phyloP scores from a whole-genome alignment of 1,140 invertebrate species.

The Odontomachus brunneus region DNA sequence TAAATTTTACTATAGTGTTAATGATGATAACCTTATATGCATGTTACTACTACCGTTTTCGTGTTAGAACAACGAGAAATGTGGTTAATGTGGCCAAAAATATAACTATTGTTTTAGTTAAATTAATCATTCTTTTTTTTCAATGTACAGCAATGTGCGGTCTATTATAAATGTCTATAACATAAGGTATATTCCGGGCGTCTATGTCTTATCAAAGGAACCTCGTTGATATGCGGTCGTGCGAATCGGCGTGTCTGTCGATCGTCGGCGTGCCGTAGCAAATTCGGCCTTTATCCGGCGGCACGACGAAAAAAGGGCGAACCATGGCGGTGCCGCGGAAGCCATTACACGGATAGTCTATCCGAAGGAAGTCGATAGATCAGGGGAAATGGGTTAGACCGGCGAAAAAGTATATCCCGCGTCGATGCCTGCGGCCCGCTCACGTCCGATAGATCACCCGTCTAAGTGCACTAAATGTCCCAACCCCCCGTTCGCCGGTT shows the following conservation, averaged over 20 bases:
- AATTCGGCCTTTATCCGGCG: constrained; percentile 21
- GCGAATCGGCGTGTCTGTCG: neutral
- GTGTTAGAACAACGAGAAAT: no score
- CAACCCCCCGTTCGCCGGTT: constrained; percentile 64
- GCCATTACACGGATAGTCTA: constrained; percentile 61
- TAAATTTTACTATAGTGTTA: no score
- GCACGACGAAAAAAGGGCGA: constrained; percentile 38
- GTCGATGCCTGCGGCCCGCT: constrained; percentile 60
- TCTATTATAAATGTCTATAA: no score
- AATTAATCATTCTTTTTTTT: no score
- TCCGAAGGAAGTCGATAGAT: constrained; percentile 73
- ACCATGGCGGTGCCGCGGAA: constrained; percentile 27
- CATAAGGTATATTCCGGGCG: no score
- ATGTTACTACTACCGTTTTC: no score
- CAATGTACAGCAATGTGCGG: no score
- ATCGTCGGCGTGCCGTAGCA: neutral
- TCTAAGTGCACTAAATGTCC: constrained; percentile 78
- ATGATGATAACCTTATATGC: no score
- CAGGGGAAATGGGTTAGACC: constrained; percentile 70
- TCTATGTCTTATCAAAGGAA: no score
- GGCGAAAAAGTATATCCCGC: constrained; percentile 71
- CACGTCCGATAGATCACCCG: constrained; percentile 74
- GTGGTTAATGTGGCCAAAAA: no score
- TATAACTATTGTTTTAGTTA: no score
- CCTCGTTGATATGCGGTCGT: no score